Percentiles rank a stretch among this genome's conserved stretches.
Conservation (phyloP, 2,797 vertebrate genomes). For the Phoebastria nigripes region DNA sequence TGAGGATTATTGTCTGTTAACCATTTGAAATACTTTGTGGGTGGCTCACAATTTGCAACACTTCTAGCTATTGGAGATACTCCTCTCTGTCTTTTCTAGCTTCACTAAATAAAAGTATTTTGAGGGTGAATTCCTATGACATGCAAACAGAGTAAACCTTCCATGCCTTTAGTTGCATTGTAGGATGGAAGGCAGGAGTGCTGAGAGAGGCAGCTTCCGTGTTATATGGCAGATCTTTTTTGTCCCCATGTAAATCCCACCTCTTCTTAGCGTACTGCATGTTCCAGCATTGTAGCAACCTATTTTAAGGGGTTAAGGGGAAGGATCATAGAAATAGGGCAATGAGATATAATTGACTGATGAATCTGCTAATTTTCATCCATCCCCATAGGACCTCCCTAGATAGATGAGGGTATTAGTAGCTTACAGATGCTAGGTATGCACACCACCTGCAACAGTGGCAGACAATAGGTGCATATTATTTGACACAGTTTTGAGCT, state of each 20-base stretch:
- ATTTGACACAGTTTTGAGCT: neutral
- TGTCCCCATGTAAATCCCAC: neutral
- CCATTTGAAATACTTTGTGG: neutral
- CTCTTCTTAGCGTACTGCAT: neutral
- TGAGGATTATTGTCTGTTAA: neutral
- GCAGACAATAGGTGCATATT: neutral
- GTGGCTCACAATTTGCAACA: neutral
- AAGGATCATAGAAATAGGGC: neutral
- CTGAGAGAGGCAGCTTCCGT: neutral
- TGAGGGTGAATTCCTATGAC: neutral
- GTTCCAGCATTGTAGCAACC: neutral
- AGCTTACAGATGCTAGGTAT: neutral
- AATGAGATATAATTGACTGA: neutral
- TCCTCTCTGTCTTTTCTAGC: neutral
- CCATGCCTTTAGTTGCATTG: neutral
- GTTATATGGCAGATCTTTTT: neutral
- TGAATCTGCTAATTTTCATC: neutral
- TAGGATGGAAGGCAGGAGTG: neutral
- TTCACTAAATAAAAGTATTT: neutral
- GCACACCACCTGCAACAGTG: neutral
- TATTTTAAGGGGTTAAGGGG: neutral
- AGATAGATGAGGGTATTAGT: neutral
- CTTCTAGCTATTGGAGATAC: neutral
- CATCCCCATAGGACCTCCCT: neutral
- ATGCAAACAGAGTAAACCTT: neutral